Percentiles rank a stretch among this genome's conserved stretches.
Conservation (phyloP, 2,888 invertebrate genomes). For the Xiphydria camelus region DNA sequence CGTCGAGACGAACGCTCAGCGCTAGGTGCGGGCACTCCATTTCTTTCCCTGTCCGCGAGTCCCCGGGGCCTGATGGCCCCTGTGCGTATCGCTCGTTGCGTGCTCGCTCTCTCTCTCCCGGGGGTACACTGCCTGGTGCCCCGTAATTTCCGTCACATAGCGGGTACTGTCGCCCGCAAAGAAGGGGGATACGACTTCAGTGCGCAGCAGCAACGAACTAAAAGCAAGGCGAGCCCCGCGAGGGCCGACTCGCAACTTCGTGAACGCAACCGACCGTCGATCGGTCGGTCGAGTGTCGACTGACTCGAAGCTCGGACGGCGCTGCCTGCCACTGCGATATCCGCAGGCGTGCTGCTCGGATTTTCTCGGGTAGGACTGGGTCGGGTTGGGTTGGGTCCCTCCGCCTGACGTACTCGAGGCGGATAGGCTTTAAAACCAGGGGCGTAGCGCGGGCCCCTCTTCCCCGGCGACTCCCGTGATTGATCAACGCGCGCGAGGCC, state of each 20-base stretch:
- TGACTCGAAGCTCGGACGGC: conserved; percentile 10
- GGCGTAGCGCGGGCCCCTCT: no score
- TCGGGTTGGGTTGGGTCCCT: conserved; percentile 20
- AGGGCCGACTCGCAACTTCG: conserved; percentile 11
- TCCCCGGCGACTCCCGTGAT: no score
- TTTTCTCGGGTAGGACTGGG: background rate
- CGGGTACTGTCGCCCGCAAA: conserved; percentile 24
- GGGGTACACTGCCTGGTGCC: conserved; percentile 32
- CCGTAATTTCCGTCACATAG: conserved; percentile 43
- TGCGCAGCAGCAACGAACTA: conserved; percentile 36
- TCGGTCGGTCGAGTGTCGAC: conserved; percentile 10
- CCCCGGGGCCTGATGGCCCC: conserved; percentile 42
- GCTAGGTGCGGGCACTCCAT: conserved; percentile 74
- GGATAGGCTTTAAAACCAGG: background rate
- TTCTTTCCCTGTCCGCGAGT: conserved; percentile 48
- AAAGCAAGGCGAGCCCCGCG: conserved; percentile 14
- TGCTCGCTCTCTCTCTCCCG: conserved; percentile 19
- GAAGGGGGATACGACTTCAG: conserved; percentile 24
- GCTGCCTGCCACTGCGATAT: conserved; percentile 17
- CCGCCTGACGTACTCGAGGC: conserved; percentile 17
- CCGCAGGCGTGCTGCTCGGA: no score
- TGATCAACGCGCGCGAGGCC: no score
- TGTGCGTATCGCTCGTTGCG: conserved; percentile 20
- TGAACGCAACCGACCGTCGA: conserved; percentile 3
- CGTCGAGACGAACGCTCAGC: conserved; percentile 62